Conservation (phyloP, 2,797 vertebrate species). For the Myotis daubentonii region DNA sequence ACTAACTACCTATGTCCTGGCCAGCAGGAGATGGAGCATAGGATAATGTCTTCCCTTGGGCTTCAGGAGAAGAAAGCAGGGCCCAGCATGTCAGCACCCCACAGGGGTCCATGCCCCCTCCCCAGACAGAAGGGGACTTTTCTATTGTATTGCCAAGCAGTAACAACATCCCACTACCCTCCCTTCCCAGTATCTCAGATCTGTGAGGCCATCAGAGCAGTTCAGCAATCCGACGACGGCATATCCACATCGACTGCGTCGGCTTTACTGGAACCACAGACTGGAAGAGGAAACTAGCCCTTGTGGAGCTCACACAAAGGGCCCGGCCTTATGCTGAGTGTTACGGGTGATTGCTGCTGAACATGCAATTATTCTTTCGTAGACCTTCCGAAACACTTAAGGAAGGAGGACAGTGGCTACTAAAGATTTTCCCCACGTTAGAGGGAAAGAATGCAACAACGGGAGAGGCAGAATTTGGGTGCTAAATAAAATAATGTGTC, state of each 20-base stretch:
- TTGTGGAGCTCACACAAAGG: neutral
- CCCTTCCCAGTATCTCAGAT: neutral
- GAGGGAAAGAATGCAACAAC: neutral
- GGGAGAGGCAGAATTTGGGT: slow-evolving; percentile 33
- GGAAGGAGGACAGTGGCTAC: neutral
- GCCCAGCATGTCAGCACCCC: neutral
- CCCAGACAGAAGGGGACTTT: neutral
- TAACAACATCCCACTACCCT: neutral
- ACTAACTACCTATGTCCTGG: neutral
- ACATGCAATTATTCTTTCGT: neutral
- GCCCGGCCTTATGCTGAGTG: neutral
- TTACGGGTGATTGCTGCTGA: neutral
- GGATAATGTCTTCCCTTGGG: neutral
- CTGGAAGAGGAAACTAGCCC: neutral
- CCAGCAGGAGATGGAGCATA: neutral
- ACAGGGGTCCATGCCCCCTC: neutral
- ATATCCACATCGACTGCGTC: neutral
- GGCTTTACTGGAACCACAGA: neutral
- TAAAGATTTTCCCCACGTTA: neutral
- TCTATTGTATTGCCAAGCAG: neutral
- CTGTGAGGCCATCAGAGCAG: neutral
- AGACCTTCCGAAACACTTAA: neutral
- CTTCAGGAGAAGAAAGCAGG: neutral
- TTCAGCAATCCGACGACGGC: neutral
- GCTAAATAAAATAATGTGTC: slow-evolving; percentile 78